These are phyloP conservation scores for Thera obeliscata DNA, from an alignment of 2,888 invertebrate genomes.

Conservation along the genomic window DNA sequence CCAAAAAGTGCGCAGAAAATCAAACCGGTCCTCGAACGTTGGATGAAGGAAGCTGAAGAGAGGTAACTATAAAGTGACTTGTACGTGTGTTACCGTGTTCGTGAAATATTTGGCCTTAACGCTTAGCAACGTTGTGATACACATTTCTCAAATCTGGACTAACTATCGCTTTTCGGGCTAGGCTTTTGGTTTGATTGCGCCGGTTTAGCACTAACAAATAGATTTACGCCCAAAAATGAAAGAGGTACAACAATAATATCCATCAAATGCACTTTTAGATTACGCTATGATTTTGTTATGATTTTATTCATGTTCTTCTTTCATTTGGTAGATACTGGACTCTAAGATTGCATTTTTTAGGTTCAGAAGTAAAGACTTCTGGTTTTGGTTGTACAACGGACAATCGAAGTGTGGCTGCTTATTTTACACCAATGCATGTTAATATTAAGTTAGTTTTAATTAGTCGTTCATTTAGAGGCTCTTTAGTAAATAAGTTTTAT, in stretches of 20 bases:
- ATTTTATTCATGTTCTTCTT: background rate
- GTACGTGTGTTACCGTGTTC: conserved; percentile 77
- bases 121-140: conserved; percentile 77
- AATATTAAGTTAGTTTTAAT: conserved; percentile 20
- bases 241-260: background rate
- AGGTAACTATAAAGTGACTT: conserved; percentile 88
- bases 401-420: conserved; percentile 36
- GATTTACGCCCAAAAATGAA: conserved; percentile 8
- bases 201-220: conserved; percentile 47
- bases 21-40: conserved; percentile 98
- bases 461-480: background rate
- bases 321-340: background rate
- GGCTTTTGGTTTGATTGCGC: conserved; percentile 60
- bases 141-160: conserved; percentile 85
- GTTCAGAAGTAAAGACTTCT: background rate
- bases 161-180: conserved; percentile 77
- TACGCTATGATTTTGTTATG: background rate
- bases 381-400: conserved; percentile 3
- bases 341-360: background rate
- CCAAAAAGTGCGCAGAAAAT: conserved; percentile 99
- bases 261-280: background rate
- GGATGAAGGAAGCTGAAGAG: conserved; percentile 99
- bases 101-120: conserved; percentile 82
- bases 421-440: conserved; percentile 39
- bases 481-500: background rate